Evolutionary conservation across 2,797 vertebrate genomes (phyloP), one percentile per base, ranked within the genome.

Genomic region (Orientallactaga sibirica): DNA sequence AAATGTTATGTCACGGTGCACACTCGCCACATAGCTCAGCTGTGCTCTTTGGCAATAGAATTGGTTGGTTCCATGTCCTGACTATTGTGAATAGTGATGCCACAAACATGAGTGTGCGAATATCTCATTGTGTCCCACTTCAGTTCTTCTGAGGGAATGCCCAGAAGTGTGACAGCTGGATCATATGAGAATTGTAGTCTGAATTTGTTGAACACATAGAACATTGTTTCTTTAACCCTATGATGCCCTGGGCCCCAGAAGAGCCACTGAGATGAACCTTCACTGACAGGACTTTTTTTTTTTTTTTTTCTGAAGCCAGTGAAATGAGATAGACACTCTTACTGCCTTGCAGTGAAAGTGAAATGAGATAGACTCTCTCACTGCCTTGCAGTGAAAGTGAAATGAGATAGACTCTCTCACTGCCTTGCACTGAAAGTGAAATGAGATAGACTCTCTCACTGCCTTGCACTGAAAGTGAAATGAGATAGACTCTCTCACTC

Each of bases 1-100:
- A 10, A 9, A 1, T 67, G 22, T 0, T 6, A 3, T 19, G 10
- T 61, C 25, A 0, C 2, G 0, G 1, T 5, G 3, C 0, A 1
- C 12, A 1, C 12, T 7, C 2, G 3, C 8, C 9, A 2, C 4
- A 0, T 48, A 48, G 48, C 61, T 18, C 22, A 29, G 12, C 0
- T 14, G 41, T 5, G 0, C 16, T 62, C 43, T 68, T 4, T 25
- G 14, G 37, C 12, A 2, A 11, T 4, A 7, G 91, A 77, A 64
- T 18, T 1, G 24, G 27, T 9, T 52, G 48, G 9, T 27, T 55
- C 41, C 3, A 5, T 16, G 55, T 22, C 43, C 22, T 29, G 58
- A 29, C 11, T 19, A 0, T 19, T 25, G 22, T 29, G 62, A 48
- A 10, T 6, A 3, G 16, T 0, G 16, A 11, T 2, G 22, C 66